These are phyloP conservation scores for Scelioninae gen. 1 DNA, from an alignment of 2,888 invertebrate genomes.

Conservation along the genomic window DNA sequence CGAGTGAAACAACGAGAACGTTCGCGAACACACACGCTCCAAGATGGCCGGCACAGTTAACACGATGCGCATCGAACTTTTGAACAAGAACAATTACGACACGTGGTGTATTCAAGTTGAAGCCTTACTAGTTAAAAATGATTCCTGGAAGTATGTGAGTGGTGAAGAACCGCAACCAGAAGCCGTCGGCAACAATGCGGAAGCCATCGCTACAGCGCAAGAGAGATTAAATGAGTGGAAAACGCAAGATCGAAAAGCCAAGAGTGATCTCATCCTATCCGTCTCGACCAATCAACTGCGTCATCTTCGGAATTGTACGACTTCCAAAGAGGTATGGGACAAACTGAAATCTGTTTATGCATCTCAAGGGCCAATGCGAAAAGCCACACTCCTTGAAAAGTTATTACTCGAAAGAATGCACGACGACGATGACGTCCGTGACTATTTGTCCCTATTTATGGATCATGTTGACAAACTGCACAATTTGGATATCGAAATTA, in stretches of 20 bases:
- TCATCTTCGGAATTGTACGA: slow-evolving; percentile 21
- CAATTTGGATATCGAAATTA: slow-evolving; percentile 52
- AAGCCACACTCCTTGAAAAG: slow-evolving; percentile 23
- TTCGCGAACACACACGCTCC: no score
- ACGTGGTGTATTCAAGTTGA: slow-evolving; percentile 2
- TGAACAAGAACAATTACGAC: background rate
- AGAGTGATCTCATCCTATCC: slow-evolving; percentile 33
- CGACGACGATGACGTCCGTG: slow-evolving; percentile 31
- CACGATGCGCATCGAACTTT: background rate
- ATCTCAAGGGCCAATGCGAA: slow-evolving; percentile 42
- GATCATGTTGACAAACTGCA: slow-evolving; percentile 56
- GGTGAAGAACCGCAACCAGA: background rate
- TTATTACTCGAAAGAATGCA: slow-evolving; percentile 21
- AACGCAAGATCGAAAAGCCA: slow-evolving; percentile 13
- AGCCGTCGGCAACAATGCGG: background rate
- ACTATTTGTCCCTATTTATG: slow-evolving; percentile 38
- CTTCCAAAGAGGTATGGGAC: slow-evolving; percentile 29
- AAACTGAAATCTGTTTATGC: slow-evolving; percentile 35
- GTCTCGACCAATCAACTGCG: slow-evolving; percentile 30
- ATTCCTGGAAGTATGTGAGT: background rate
- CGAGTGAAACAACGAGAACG: no score
- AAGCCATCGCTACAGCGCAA: background rate
- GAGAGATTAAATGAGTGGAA: background rate
- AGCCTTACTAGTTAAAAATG: background rate
- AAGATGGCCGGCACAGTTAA: slow-evolving; percentile 1